phyloP scores from a whole-genome alignment of 2,113 vertebrate genomes.

The Collichthys lucidus region DNA sequence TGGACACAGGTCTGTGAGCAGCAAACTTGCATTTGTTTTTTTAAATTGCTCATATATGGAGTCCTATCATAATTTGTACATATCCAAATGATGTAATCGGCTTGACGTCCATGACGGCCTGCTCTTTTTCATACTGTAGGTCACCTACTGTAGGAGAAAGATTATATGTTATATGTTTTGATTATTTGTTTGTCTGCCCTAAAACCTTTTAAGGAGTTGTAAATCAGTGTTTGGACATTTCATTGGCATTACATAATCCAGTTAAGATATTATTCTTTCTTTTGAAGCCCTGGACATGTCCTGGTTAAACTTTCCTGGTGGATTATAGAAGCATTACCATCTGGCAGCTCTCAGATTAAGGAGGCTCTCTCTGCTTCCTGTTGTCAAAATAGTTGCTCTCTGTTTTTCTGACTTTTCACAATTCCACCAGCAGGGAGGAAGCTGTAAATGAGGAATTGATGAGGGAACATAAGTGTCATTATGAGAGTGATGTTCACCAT shows the following conservation, averaged over 20 bases:
- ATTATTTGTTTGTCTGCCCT: background rate
- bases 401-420: slow-evolving; percentile 5
- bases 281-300: background rate
- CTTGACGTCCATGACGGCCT: background rate
- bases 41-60: background rate
- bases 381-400: slow-evolving; percentile 32
- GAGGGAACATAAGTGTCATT: slow-evolving; percentile 38
- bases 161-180: background rate
- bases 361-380: slow-evolving; percentile 48
- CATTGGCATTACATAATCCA: slow-evolving; percentile 5
- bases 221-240: background rate
- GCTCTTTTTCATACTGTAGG: background rate
- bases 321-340: background rate
- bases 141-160: no score
- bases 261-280: slow-evolving; percentile 2
- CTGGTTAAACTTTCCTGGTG: slow-evolving; percentile 1
- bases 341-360: slow-evolving; percentile 30
- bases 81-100: no score
- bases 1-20: no score
- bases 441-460: slow-evolving; percentile 63
- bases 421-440: slow-evolving; percentile 22
- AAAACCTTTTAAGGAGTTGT: background rate
- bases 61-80: background rate
- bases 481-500: slow-evolving; percentile 48
- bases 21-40: no score